These are phyloP conservation scores for Chloromyia formosa DNA, from an alignment of 2,888 invertebrate species.

Conservation along the genomic window DNA sequence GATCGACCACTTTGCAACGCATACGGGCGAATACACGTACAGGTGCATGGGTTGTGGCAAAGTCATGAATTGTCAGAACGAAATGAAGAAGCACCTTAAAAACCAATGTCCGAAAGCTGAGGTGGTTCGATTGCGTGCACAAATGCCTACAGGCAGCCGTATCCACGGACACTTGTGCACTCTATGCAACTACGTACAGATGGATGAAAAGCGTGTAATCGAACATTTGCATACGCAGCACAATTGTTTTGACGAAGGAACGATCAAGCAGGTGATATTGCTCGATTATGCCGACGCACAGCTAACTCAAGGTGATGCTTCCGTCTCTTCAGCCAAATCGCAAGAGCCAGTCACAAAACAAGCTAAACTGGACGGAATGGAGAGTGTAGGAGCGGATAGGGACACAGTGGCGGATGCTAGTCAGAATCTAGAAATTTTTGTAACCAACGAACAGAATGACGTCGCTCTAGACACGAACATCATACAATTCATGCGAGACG, in stretches of 20 bases:
- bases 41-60: conserved; percentile 70
- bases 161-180: conserved; percentile 71
- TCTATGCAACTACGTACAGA: conserved; percentile 78
- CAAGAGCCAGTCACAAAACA: neutral
- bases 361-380: neutral
- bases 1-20: conserved; percentile 76
- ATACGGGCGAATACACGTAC: conserved; percentile 81
- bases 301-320: neutral
- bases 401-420: conserved; percentile 42
- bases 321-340: neutral
- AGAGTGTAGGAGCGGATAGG: neutral
- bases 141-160: neutral
- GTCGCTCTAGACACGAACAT: conserved; percentile 45
- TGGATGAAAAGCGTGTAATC: conserved; percentile 69
- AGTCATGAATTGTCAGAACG: conserved; percentile 39
- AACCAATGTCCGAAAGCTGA: conserved; percentile 19
- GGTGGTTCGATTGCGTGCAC: conserved; percentile 16
- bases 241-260: conserved; percentile 47
- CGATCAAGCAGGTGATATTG: conserved; percentile 49
- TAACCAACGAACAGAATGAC: conserved; percentile 43
- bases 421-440: conserved; percentile 42
- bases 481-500: conserved; percentile 44
- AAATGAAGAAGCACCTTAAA: conserved; percentile 50
- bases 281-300: conserved; percentile 51
- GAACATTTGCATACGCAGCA: conserved; percentile 67